Conservation (phyloP, 2,113 vertebrate species). For the Microtus richardsoni region DNA sequence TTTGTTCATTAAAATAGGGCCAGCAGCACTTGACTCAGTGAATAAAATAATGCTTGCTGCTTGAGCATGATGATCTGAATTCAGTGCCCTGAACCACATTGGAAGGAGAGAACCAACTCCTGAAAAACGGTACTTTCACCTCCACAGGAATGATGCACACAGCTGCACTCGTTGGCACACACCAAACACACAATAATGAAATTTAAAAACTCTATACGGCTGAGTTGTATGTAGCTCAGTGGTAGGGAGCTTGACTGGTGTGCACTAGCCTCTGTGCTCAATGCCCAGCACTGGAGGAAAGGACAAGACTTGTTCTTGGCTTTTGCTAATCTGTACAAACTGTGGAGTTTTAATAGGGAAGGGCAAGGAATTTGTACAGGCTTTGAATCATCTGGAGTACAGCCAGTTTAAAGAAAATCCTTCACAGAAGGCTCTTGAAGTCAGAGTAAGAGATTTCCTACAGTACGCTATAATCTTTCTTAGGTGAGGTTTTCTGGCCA, state of each 20-base stretch:
- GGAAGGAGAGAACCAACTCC: neutral
- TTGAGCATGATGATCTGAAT: neutral
- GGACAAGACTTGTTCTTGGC: neutral
- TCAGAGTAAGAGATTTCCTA: constrained; percentile 82
- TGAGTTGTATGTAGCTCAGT: neutral
- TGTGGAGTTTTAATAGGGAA: constrained; percentile 47
- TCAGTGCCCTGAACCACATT: neutral
- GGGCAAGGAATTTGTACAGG: constrained; percentile 25
- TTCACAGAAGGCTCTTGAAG: constrained; percentile 81
- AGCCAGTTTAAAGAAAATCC: constrained; percentile 70
- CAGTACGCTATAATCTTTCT: constrained; percentile 75
- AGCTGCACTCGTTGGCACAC: neutral
- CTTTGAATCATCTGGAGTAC: constrained; percentile 20
- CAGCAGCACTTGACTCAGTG: neutral
- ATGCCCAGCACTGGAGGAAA: neutral
- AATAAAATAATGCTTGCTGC: neutral
- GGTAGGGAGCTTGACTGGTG: neutral
- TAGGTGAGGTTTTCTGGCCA: constrained; percentile 82
- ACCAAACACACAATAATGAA: neutral
- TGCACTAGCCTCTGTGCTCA: neutral
- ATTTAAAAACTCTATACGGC: neutral
- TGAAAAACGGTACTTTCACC: neutral
- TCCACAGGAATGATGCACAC: too few species aligned
- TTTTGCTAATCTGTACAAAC: constrained; percentile 41
- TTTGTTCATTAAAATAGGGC: constrained; percentile 23